phyloP scores from a whole-genome alignment of 2,797 vertebrate species.

The Atherinosoma microstoma region DNA sequence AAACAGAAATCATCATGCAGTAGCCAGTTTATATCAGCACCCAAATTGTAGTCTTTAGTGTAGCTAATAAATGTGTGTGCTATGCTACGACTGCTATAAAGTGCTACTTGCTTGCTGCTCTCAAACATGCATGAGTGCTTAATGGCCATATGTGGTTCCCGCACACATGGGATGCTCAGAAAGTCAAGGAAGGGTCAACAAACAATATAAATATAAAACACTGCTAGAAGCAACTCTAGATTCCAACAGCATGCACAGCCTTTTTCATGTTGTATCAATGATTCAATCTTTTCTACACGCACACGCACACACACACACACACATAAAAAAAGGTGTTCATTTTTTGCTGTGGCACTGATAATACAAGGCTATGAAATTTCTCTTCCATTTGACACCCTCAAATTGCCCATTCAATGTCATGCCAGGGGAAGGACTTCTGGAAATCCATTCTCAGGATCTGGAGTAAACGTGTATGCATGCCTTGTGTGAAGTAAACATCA shows the following conservation, averaged over 20 bases:
- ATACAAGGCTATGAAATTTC: conserved; percentile 47
- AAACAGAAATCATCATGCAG: conserved; percentile 34
- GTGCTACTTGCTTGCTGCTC: conserved; percentile 6
- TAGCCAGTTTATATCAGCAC: conserved; percentile 5
- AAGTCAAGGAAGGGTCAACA: conserved; percentile 28
- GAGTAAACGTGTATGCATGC: conserved; percentile 17
- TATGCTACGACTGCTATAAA: conserved; percentile 5
- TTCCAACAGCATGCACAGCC: background rate
- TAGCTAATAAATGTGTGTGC: conserved; percentile 6
- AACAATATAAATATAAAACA: conserved; percentile 13
- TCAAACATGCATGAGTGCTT: conserved; percentile 12
- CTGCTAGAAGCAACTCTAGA: background rate
- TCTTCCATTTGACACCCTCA: conserved; percentile 55
- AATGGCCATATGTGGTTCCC: conserved; percentile 22
- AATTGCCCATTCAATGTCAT: conserved; percentile 59
- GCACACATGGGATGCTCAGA: conserved; percentile 1
- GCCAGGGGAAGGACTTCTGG: conserved; percentile 44
- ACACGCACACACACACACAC: background rate
- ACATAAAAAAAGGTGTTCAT: conserved; percentile 1
- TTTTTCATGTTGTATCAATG: background rate
- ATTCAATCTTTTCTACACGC: conserved; percentile 11
- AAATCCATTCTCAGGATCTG: conserved; percentile 43
- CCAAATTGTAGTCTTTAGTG: conserved; percentile 10
- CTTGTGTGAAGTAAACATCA: background rate
- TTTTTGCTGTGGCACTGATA: conserved; percentile 18